These are phyloP conservation scores for Rousettus madagascariensis DNA, from an alignment of 2,797 vertebrate species.

Conservation along the genomic window DNA sequence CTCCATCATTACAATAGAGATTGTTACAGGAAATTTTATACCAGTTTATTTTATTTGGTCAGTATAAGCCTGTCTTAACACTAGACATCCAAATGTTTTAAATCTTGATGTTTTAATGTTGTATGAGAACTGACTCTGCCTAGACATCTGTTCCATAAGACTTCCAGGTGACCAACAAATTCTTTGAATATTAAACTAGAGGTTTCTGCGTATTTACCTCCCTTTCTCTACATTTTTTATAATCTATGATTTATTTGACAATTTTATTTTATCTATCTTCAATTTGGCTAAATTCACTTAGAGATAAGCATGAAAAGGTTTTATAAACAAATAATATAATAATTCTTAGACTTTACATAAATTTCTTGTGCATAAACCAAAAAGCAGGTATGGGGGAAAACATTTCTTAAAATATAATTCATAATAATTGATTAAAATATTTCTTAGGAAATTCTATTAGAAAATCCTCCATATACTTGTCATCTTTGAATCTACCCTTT, in stretches of 20 bases:
- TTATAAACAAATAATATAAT: conserved; percentile 20
- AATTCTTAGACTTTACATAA: background rate
- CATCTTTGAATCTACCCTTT: background rate
- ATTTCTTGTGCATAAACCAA: background rate
- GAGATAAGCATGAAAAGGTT: background rate
- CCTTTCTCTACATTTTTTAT: background rate
- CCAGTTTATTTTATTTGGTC: background rate
- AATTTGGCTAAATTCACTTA: background rate
- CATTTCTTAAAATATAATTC: background rate
- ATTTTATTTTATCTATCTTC: conserved; percentile 1
- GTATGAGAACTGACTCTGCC: background rate
- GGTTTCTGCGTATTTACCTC: background rate
- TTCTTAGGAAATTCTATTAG: background rate
- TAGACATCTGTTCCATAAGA: background rate
- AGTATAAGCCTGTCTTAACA: background rate
- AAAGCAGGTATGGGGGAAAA: background rate
- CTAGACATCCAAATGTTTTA: background rate
- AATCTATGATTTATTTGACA: background rate
- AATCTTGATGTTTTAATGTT: conserved; percentile 7
- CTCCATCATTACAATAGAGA: background rate
- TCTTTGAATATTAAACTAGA: background rate
- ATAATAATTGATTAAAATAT: background rate
- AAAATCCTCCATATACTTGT: background rate
- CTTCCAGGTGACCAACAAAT: background rate
- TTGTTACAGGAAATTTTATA: background rate